Conservation (phyloP, 2,113 vertebrate genomes). For the Onychostoma macrolepis region DNA sequence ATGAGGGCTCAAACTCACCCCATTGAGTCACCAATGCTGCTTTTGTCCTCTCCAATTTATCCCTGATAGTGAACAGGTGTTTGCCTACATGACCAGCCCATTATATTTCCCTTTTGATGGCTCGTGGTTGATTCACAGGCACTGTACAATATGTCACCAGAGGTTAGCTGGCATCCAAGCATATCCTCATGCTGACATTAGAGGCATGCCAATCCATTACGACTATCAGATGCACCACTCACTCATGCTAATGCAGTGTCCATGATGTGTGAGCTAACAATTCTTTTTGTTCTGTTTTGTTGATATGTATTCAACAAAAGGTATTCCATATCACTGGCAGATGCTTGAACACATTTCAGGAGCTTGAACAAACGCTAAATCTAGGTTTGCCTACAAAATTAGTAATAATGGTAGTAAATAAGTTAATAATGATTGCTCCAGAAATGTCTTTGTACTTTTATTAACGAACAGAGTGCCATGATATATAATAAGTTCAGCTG, state of each 20-base stretch:
- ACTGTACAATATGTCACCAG: conserved; percentile 10
- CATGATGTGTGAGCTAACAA: not conserved
- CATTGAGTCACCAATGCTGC: not conserved
- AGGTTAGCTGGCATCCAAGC: not conserved
- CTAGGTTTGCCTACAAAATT: not conserved
- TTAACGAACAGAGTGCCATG: too few species aligned
- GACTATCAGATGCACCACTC: not conserved
- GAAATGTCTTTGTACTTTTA: too few species aligned
- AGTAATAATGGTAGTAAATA: not conserved
- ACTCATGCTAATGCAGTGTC: not conserved
- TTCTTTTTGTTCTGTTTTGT: not conserved
- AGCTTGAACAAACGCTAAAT: not conserved
- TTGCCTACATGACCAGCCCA: not conserved
- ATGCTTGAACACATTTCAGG: not conserved
- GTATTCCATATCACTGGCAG: not conserved
- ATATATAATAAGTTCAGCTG: too few species aligned
- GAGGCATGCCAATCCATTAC: not conserved
- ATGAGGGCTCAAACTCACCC: not conserved
- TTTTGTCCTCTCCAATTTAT: not conserved
- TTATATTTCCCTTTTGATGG: not conserved
- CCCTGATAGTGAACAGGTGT: not conserved
- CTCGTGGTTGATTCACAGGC: not conserved
- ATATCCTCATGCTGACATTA: not conserved
- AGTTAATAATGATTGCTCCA: too few species aligned
- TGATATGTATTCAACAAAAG: not conserved